Evolutionary conservation across 2,113 vertebrate species (phyloP), one percentile per base, ranked within the genome.

Genomic region (Lycaon pictus): DNA sequence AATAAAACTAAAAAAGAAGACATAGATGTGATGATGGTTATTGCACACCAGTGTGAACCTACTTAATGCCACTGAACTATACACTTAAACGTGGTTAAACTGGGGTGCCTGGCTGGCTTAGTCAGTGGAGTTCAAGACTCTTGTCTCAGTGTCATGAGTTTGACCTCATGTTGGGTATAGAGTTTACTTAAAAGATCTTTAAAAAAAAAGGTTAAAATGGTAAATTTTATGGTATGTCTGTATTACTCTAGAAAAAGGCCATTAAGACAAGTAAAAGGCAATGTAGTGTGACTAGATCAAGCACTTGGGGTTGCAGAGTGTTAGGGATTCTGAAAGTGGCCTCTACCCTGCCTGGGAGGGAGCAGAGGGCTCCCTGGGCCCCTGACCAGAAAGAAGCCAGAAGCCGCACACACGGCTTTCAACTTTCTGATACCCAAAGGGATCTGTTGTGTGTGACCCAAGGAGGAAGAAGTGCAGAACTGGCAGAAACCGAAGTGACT

Each of bases 191-290:
- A 51, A 72, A 76, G 48, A 32, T 32, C 63, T 65, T 65, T 2
- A 4, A 77, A 72, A 37, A 37, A 67, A 72, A 43, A 43, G 7
- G 6, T 93, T 74, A 56, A 81, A 60, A 17, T 32, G 37, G 12
- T 87, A 76, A 65, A 77, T 80, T 55, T 71, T 55, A 62, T 27
- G 32, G 20, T 37, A 13, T 35, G 10, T 58, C 10, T 93, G 4
- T 90, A 48, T 79, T 83, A n/a, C 60, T n/a, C 16, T 90, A 72
- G 35, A 77, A 32, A 87, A 55, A 93, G 29, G 15, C 65, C 32
- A 0, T 79, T 56, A 77, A 77, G 67, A 32, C 56, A 95, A 90
- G 12, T 74, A n/a, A 76, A 88, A 95, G 65, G 32, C 58, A 69
- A 12, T n/a, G 5, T 32, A 20, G 7, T 80, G 19, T 23, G 60